These are phyloP conservation scores for Hermaeophaga mercurialis DNA, from an alignment of 2,888 invertebrate genomes.

Conservation along the genomic window DNA sequence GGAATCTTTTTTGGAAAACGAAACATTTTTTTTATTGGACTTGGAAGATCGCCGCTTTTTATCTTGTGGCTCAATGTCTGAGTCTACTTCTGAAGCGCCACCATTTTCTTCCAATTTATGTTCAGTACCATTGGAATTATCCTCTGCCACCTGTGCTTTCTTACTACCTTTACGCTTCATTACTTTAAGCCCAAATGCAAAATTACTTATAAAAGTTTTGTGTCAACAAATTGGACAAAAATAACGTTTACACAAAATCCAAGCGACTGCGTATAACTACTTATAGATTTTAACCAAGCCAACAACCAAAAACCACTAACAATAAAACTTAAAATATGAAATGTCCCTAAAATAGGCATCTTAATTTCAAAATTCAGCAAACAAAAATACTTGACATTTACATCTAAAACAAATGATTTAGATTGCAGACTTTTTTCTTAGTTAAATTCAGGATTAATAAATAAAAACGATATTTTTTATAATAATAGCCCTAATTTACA, in stretches of 20 bases:
- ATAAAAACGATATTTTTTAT: no score
- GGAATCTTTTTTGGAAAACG: constrained; percentile 24
- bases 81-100: constrained; percentile 42
- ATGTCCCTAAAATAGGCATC: not conserved
- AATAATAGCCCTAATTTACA: no score
- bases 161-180: constrained; percentile 33
- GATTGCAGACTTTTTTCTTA: no score
- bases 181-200: not conserved
- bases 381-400: no score
- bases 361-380: no score
- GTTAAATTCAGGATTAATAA: no score
- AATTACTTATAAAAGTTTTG: not conserved
- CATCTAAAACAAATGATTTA: no score
- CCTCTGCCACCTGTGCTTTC: constrained; percentile 28
- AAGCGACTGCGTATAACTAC: not conserved
- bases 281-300: constrained; percentile 13
- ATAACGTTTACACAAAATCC: not conserved
- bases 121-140: constrained; percentile 32
- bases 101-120: constrained; percentile 36
- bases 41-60: constrained; percentile 42
- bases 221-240: not conserved
- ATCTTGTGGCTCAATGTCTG: constrained; percentile 37
- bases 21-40: constrained; percentile 35
- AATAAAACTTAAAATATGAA: not conserved
- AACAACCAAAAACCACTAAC: no score